Percentiles rank a stretch among this genome's conserved stretches.
These are phyloP conservation scores for Apogon talboti DNA, from an alignment of 2,797 vertebrate species.

Conservation along the genomic window DNA sequence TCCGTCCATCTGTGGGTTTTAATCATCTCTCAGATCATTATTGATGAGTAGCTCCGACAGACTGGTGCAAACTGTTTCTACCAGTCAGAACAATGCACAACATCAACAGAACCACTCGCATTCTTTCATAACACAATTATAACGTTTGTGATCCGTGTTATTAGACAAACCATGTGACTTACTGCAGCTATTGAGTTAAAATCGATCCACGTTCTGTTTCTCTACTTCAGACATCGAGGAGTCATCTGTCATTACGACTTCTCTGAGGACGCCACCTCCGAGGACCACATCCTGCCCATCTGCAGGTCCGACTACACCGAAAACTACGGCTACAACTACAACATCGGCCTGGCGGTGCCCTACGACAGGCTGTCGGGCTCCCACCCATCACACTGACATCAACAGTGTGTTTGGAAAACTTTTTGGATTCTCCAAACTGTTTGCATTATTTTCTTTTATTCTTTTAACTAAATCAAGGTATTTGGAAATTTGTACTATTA, in stretches of 20 bases:
- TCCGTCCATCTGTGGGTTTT: no score
- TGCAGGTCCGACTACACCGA: conserved; percentile 88
- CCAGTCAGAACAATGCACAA: no score
- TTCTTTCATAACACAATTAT: no score
- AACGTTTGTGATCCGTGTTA: no score
- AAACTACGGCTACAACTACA: conserved; percentile 88
- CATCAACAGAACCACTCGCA: no score
- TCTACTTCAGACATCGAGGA: conserved; percentile 86
- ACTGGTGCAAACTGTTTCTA: no score
- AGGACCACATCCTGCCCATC: conserved; percentile 89
- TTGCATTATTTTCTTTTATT: conserved; percentile 10
- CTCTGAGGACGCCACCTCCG: conserved; percentile 84
- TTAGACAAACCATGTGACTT: no score
- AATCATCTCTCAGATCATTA: no score
- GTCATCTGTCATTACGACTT: conserved; percentile 93
- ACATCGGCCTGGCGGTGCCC: conserved; percentile 89
- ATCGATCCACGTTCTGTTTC: background rate
- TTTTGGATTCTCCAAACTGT: conserved; percentile 27
- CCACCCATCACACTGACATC: conserved; percentile 54
- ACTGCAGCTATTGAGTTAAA: background rate
- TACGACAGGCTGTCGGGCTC: conserved; percentile 81
- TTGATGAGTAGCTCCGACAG: no score
- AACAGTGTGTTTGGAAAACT: no score
- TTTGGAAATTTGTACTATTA: conserved; percentile 4
- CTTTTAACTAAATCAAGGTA: background rate